Percentiles rank a stretch among this genome's conserved stretches.
Conservation (phyloP, 2,797 vertebrate genomes). For the Argentina silus region DNA sequence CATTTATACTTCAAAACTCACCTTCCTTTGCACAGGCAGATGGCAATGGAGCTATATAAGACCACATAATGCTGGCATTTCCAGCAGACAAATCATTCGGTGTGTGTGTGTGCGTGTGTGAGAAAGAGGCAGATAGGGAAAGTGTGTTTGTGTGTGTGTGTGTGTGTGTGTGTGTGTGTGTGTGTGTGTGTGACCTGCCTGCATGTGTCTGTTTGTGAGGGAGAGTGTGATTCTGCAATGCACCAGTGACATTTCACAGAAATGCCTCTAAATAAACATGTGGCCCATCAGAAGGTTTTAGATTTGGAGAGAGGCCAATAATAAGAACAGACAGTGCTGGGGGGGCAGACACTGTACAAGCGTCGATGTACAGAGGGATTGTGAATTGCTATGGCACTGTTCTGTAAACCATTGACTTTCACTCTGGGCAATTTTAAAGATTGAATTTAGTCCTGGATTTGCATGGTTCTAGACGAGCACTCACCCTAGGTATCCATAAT, state of each 20-base stretch:
- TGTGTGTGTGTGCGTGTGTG: constrained; percentile 4
- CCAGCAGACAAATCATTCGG: constrained; percentile 12
- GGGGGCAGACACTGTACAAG: no score
- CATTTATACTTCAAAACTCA: constrained; percentile 34
- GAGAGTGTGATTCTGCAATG: neutral
- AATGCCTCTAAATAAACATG: constrained; percentile 5
- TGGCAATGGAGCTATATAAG: constrained; percentile 9
- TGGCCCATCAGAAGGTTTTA: neutral
- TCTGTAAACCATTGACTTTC: neutral
- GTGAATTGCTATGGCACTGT: neutral
- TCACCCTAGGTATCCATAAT: neutral
- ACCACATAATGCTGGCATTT: constrained; percentile 14
- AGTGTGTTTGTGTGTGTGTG: constrained; percentile 5
- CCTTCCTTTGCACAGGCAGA: constrained; percentile 18
- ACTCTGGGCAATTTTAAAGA: neutral
- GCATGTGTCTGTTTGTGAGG: neutral
- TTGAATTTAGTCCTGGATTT: neutral
- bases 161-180: constrained; percentile 10
- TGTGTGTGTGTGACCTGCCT: neutral
- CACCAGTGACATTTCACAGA: constrained; percentile 11
- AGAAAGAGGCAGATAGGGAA: constrained; percentile 35
- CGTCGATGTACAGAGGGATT: neutral
- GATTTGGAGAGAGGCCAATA: neutral
- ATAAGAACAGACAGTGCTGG: neutral
- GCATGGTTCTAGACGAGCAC: constrained; percentile 1